Evolutionary conservation across 2,113 vertebrate genomes (phyloP).

Genomic region (Burhinus oedicnemus): DNA sequence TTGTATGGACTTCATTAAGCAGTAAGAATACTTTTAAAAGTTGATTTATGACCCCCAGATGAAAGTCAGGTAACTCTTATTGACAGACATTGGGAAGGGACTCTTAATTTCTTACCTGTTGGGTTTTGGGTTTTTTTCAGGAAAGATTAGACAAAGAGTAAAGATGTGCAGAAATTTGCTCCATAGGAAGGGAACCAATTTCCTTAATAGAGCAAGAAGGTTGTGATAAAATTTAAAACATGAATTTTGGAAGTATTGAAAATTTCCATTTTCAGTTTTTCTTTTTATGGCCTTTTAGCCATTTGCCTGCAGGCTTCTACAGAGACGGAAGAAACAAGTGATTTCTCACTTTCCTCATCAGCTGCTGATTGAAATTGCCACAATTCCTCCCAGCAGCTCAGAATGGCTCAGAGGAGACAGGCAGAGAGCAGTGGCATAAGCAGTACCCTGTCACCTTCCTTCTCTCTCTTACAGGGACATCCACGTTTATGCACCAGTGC

Average conservation of each 20-base stretch:
- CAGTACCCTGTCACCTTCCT: background rate
- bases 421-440: background rate
- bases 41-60: background rate
- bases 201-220: background rate
- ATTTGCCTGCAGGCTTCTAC: background rate
- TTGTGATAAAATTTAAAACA: background rate
- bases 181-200: background rate
- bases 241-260: background rate
- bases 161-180: background rate
- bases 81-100: background rate
- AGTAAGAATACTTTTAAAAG: background rate
- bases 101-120: background rate
- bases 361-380: background rate
- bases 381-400: background rate
- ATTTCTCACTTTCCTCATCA: background rate
- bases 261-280: background rate
- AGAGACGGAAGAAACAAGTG: background rate
- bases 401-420: background rate
- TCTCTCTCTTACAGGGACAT: background rate
- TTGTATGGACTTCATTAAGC: background rate
- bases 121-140: background rate
- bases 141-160: background rate
- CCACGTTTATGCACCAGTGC: fast-evolving
- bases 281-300: background rate
- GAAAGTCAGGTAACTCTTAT: background rate